Percentiles rank a stretch among this genome's conserved stretches.
These are phyloP conservation scores for Pituophis catenifer DNA, from an alignment of 2,113 vertebrate genomes.

Conservation along the genomic window DNA sequence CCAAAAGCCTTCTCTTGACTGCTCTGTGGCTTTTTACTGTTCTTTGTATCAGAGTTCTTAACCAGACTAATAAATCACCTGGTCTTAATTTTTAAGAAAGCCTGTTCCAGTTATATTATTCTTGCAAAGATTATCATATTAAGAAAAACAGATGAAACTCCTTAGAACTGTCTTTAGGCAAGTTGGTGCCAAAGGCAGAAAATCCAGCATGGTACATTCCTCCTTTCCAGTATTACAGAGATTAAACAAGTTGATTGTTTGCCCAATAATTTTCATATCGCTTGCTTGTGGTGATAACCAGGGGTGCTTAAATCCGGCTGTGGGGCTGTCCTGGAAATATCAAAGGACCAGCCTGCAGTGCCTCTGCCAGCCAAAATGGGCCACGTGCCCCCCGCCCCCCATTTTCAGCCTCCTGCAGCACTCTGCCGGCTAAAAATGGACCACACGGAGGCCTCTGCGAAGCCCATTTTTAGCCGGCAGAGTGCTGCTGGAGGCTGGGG, in stretches of 20 bases:
- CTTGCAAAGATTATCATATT: constrained; percentile 28
- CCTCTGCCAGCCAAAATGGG: too few relatives aligned
- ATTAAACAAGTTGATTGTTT: not conserved
- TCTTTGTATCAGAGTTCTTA: constrained; percentile 98
- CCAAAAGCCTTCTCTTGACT: constrained; percentile 80
- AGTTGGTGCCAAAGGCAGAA: not conserved
- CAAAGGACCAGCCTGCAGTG: too few relatives aligned
- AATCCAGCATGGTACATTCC: not conserved
- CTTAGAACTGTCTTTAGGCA: not conserved
- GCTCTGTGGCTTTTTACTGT: constrained; percentile 92
- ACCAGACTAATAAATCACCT: constrained; percentile 98
- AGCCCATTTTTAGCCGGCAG: too few relatives aligned
- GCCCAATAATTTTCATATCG: not conserved
- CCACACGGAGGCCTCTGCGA: too few relatives aligned
- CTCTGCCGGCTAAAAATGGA: too few relatives aligned
- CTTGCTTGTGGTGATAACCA: not conserved
- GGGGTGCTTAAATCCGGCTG: too few relatives aligned
- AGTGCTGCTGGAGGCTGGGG: too few relatives aligned
- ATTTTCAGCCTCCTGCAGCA: too few relatives aligned
- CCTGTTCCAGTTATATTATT: constrained; percentile 57
- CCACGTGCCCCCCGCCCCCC: too few relatives aligned
- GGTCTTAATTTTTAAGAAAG: constrained; percentile 88
- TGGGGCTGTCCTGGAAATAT: too few relatives aligned
- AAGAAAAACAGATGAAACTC: not conserved
- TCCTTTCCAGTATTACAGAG: too few relatives aligned